Evolutionary conservation across 2,888 invertebrate species (phyloP), one percentile per base, ranked within the genome.

Genomic region (Leuctra nigra): DNA sequence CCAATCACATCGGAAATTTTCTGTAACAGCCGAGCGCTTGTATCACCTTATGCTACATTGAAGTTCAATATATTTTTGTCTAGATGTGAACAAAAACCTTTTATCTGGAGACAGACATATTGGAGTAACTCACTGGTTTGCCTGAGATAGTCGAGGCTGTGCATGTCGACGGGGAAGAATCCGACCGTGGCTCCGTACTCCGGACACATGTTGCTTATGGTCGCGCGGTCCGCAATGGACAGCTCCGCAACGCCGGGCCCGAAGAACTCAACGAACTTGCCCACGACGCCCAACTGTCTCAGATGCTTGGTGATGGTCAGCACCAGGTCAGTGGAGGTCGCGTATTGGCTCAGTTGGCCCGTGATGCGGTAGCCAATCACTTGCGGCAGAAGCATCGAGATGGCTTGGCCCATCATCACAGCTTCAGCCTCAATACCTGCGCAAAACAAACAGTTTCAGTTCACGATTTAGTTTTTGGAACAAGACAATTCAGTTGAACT

Each of bases 151-250:
- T 76, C 74, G 47, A 97, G 75, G 24, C 92, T 90, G 59, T 75
- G 75, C 24, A 78, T 72, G 74, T 97, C 97, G 0, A 95, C 89
- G 0, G 97, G 93, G 75, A 98, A 98, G 73, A 86, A 94, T 0
- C 92, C 96, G 61, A 94, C 87, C 0, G 97, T 98, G 14, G 97
- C 98, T 1, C 98, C 98, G 70, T 97, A 98, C 72, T 94, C 93
- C 0, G 98, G 98, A 68, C 95, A 96, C 98, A 99, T 98, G 76
- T 99, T 99, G 63, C 95, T 91, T 55, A 99, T 93, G 0, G 98
- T 99, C 0, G 98, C 96, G 44, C 98, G 77, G 75, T 99, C 98
- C 0, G 98, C 97, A 60, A 99, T 93, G 55, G 93, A 93, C 3
- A 99, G 74, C 56, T 88, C 86, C 0, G 83, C 73, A 2, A 97